Conservation (phyloP, 2,797 vertebrate species). For the Syndactyla subalaris region DNA sequence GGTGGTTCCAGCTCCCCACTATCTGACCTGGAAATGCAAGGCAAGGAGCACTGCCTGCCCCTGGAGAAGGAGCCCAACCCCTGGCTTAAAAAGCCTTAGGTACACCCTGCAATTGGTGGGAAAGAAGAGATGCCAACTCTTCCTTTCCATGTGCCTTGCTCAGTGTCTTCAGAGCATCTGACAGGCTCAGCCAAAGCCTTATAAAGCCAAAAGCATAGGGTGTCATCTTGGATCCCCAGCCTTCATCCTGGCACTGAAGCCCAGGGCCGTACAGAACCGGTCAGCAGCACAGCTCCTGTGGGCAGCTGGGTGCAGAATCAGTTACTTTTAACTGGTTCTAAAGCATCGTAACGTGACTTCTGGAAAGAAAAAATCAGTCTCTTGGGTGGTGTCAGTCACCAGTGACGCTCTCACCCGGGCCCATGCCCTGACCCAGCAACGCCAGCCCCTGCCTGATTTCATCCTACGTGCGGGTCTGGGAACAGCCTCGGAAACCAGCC, state of each 20-base stretch:
- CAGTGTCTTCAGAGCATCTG: accelerated
- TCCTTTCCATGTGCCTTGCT: background rate
- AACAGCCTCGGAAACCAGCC: background rate
- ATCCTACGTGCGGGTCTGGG: background rate
- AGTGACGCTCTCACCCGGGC: accelerated
- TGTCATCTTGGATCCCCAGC: background rate
- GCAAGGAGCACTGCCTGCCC: background rate
- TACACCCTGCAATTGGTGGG: accelerated
- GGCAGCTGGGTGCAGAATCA: accelerated
- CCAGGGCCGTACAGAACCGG: accelerated
- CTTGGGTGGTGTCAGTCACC: accelerated
- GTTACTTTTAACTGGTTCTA: background rate
- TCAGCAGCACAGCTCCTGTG: accelerated
- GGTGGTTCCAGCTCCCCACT: background rate
- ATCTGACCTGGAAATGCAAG: background rate
- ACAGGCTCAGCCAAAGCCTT: background rate
- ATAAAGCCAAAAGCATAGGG: background rate
- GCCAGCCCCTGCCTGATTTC: background rate
- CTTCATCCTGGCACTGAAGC: background rate
- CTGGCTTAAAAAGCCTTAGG: background rate
- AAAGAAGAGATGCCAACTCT: background rate
- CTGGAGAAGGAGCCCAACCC: background rate
- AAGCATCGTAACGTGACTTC: background rate
- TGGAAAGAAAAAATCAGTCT: accelerated
- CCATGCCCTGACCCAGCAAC: accelerated